A percentile compares a stretch with the other conserved stretches of the same genome.
Conservation (phyloP, 2,888 invertebrate genomes). For the Sesamia inferens region DNA sequence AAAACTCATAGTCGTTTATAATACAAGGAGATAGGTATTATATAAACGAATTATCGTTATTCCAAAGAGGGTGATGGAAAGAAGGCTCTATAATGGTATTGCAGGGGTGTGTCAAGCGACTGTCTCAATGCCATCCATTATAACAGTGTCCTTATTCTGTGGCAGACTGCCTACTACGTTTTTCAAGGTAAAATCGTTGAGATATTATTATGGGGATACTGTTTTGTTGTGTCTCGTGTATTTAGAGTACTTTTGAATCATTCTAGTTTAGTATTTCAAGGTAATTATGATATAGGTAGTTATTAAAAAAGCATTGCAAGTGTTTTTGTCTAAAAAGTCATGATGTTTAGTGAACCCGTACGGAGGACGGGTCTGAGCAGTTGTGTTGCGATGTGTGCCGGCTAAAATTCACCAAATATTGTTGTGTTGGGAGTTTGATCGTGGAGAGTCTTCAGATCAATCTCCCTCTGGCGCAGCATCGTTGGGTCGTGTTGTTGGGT, state of each 20-base stretch:
- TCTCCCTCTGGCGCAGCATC: too few species aligned
- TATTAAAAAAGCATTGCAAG: not conserved
- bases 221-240: too few species aligned
- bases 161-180: slow-evolving; percentile 21
- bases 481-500: too few species aligned
- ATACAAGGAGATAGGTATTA: slow-evolving; percentile 63
- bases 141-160: slow-evolving; percentile 78
- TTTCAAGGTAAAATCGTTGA: slow-evolving; percentile 18
- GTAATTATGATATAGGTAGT: not conserved
- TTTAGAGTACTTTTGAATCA: too few species aligned
- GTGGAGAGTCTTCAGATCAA: too few species aligned
- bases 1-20: slow-evolving; percentile 68
- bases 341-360: too few species aligned
- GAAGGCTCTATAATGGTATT: slow-evolving; percentile 84
- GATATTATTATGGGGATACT: not conserved
- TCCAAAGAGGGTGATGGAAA: slow-evolving; percentile 68
- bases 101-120: slow-evolving; percentile 88
- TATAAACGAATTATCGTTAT: slow-evolving; percentile 77
- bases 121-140: slow-evolving; percentile 85
- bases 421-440: too few species aligned
- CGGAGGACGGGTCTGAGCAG: too few species aligned
- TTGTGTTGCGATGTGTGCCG: too few species aligned
- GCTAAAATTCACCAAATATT: too few species aligned
- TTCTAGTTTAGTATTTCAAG: not conserved
- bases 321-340: not conserved